Percentiles rank a stretch among this genome's conserved stretches.
Conservation (phyloP, 2,888 invertebrate genomes). For the Drosophila melanocephala region DNA sequence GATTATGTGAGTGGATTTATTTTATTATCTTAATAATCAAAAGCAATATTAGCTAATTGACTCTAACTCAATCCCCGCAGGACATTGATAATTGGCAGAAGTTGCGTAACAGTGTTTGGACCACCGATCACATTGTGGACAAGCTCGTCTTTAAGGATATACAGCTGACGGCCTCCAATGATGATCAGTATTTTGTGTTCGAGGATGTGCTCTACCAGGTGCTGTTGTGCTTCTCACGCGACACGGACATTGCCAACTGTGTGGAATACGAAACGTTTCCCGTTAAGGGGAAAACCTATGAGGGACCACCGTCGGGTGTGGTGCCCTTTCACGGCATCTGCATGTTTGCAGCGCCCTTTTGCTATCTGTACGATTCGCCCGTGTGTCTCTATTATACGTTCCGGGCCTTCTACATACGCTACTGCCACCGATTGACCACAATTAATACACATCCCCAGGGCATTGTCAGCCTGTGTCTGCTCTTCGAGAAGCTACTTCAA, state of each 20-base stretch:
- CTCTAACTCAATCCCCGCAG: conserved; percentile 84
- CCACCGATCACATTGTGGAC: conserved; percentile 96
- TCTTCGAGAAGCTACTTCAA: conserved; percentile 95
- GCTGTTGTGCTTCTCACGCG: conserved; percentile 96
- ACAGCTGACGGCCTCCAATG: conserved; percentile 97
- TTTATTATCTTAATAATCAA: background rate
- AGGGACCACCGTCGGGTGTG: conserved; percentile 94
- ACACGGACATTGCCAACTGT: conserved; percentile 91
- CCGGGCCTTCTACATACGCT: conserved; percentile 95
- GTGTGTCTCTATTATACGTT: conserved; percentile 95
- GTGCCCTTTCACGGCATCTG: conserved; percentile 99
- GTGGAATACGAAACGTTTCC: conserved; percentile 87
- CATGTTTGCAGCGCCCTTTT: conserved; percentile 98
- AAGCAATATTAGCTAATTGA: background rate
- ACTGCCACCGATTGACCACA: conserved; percentile 96
- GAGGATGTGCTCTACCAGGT: conserved; percentile 98
- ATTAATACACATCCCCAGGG: conserved; percentile 96
- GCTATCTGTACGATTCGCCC: conserved; percentile 96
- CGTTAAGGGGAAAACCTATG: conserved; percentile 84
- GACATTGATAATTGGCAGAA: conserved; percentile 91
- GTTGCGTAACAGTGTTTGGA: conserved; percentile 92
- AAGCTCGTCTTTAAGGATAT: conserved; percentile 98
- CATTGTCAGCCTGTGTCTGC: conserved; percentile 94
- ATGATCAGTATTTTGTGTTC: conserved; percentile 99
- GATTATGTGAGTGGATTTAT: conserved; percentile 86